These are phyloP conservation scores for Leptinotarsa rubiginosa DNA, from an alignment of 2,888 invertebrate genomes.

Conservation along the genomic window DNA sequence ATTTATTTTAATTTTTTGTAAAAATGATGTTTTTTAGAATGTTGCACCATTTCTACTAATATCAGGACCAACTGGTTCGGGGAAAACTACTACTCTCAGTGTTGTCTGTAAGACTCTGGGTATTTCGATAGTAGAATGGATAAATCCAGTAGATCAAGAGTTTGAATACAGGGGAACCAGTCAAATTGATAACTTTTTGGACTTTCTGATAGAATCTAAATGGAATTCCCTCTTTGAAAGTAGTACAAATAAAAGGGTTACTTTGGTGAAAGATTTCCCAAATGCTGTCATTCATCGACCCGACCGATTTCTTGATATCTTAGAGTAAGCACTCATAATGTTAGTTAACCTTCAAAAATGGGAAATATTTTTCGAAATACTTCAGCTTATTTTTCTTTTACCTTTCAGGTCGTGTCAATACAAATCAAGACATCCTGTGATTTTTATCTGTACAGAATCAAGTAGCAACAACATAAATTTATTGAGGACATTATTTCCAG, in stretches of 20 bases:
- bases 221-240: conserved; percentile 73
- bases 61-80: conserved; percentile 86
- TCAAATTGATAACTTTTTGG: conserved; percentile 79
- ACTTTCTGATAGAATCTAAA: conserved; percentile 83
- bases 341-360: background rate
- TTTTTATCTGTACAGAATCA: conserved; percentile 80
- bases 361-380: background rate
- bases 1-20: too few species aligned
- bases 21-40: conserved; percentile 50
- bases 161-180: conserved; percentile 69
- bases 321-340: conserved; percentile 72
- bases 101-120: conserved; percentile 74
- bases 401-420: conserved; percentile 71
- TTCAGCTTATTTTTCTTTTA: conserved; percentile 2
- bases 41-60: conserved; percentile 74
- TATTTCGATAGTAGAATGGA: conserved; percentile 81
- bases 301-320: conserved; percentile 73
- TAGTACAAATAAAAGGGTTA: conserved; percentile 68
- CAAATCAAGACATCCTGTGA: conserved; percentile 75
- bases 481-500: conserved; percentile 74
- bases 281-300: conserved; percentile 79
- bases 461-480: conserved; percentile 73
- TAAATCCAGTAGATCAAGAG: conserved; percentile 80
- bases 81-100: conserved; percentile 82
- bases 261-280: conserved; percentile 86